Evolutionary conservation across 1,140 invertebrate species (phyloP).

Genomic region (Parapsyche elsis): DNA sequence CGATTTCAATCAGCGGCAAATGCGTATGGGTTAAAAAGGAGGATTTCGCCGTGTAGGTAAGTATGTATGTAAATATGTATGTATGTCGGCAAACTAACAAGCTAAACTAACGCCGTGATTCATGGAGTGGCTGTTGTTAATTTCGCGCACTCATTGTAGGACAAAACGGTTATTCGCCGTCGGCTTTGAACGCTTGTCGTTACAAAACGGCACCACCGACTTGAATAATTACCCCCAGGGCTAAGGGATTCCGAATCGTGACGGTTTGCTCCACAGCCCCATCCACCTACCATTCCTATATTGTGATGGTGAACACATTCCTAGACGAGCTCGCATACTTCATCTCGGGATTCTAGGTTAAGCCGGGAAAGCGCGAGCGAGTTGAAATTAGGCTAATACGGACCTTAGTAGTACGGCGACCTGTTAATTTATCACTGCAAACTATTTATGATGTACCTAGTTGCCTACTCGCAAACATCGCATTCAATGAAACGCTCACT

Average conservation of each 20-base stretch:
- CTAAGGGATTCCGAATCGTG: neutral
- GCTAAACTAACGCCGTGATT: neutral
- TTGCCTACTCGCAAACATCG: too few relatives aligned
- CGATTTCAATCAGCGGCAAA: too few relatives aligned
- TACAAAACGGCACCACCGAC: neutral
- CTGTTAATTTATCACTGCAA: constrained; percentile 5
- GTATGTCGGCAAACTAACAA: neutral
- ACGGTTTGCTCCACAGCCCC: neutral
- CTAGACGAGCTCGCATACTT: neutral
- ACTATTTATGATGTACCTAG: neutral
- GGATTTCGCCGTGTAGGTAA: too few relatives aligned
- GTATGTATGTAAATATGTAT: neutral
- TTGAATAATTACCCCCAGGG: neutral
- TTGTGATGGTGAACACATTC: neutral
- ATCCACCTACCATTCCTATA: neutral
- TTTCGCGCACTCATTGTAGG: constrained; percentile 3
- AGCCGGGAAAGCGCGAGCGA: neutral
- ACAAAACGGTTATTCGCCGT: neutral
- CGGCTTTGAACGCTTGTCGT: neutral
- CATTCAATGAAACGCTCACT: too few relatives aligned
- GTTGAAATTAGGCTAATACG: neutral
- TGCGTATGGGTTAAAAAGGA: too few relatives aligned
- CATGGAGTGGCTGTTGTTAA: constrained; percentile 6
- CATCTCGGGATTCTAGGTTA: neutral
- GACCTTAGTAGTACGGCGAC: neutral